phyloP scores from a whole-genome alignment of 2,888 invertebrate genomes.

The Aspidiotus destructor region DNA sequence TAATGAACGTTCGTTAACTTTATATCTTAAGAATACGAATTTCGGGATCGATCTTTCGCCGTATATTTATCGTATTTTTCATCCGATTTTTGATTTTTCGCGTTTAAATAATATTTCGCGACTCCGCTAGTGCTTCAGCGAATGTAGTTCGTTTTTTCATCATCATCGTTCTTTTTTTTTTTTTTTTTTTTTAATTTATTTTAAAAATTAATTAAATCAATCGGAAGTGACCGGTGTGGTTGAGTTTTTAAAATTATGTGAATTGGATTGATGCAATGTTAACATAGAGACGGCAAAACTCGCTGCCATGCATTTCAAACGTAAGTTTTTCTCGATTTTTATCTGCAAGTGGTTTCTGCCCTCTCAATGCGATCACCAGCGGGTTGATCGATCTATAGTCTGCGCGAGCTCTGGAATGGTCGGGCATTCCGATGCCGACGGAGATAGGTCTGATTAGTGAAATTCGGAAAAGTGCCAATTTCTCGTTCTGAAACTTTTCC shows the following conservation, averaged over 20 bases:
- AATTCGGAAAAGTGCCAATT: no score
- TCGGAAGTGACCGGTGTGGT: background rate
- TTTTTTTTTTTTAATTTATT: conserved; percentile 3
- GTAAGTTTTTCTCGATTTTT: conserved; percentile 8
- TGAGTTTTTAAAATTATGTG: conserved; percentile 21
- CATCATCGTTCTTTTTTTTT: background rate
- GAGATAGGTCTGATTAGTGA: no score
- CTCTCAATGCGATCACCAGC: no score
- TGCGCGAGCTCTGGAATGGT: no score
- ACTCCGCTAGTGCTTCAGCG: background rate
- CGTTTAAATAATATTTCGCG: conserved; percentile 11
- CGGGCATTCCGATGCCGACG: no score
- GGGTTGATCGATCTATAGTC: no score
- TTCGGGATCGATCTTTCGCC: conserved; percentile 6
- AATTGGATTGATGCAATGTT: conserved; percentile 7
- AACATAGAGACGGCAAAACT: background rate
- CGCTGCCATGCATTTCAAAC: conserved; percentile 21
- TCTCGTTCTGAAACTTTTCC: no score
- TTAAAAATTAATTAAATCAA: background rate
- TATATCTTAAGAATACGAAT: conserved; percentile 16
- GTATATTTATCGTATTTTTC: conserved; percentile 5
- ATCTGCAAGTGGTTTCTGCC: no score
- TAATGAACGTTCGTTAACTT: conserved; percentile 17
- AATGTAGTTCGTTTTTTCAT: conserved; percentile 7
- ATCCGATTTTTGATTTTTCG: background rate